phyloP scores from a whole-genome alignment of 2,888 invertebrate genomes.

The Fragum fragum region DNA sequence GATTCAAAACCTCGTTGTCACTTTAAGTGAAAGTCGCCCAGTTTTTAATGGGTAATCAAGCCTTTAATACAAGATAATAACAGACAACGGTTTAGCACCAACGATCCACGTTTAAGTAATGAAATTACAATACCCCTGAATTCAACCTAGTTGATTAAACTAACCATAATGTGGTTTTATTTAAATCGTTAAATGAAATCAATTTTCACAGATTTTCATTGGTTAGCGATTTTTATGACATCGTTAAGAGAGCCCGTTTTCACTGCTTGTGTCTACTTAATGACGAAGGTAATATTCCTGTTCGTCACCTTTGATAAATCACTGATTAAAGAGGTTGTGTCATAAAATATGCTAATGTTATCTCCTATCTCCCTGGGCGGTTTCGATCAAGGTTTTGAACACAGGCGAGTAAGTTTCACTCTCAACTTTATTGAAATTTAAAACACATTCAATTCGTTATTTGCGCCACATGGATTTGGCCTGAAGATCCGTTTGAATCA shows the following conservation, averaged over 20 bases:
- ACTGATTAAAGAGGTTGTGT: conserved; percentile 32
- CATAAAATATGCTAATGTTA: conserved; percentile 35
- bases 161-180: conserved; percentile 37
- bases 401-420: conserved; percentile 9
- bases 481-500: no score
- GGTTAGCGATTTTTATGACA: conserved; percentile 39
- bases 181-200: conserved; percentile 52
- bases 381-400: conserved; percentile 18
- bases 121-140: conserved; percentile 27
- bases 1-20: conserved; percentile 35
- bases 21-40: conserved; percentile 39
- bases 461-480: no score
- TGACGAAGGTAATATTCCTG: conserved; percentile 24
- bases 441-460: no score
- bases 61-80: conserved; percentile 54
- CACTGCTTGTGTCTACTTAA: conserved; percentile 28
- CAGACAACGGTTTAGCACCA: conserved; percentile 42
- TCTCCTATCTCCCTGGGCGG: conserved; percentile 17
- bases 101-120: conserved; percentile 20
- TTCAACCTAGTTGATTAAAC: conserved; percentile 48
- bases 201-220: conserved; percentile 44
- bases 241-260: conserved; percentile 33
- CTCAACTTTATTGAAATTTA: no score
- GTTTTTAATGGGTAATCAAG: conserved; percentile 39
- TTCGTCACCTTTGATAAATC: conserved; percentile 28